These are phyloP conservation scores for Syngnathus rostellatus DNA, from an alignment of 2,797 vertebrate species.

Conservation along the genomic window DNA sequence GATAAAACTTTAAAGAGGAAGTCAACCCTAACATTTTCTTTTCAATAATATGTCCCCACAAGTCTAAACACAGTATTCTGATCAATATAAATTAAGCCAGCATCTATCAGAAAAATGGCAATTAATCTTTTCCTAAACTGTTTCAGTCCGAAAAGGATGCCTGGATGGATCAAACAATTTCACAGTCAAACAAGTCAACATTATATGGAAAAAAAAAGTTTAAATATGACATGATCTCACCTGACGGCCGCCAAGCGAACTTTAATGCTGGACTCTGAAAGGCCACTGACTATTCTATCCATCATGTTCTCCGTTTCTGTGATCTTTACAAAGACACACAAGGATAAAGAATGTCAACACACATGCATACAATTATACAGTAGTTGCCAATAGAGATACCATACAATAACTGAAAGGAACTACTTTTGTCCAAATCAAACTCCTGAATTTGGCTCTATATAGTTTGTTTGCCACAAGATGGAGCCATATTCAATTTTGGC, in stretches of 20 bases:
- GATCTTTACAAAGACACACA: constrained; percentile 67
- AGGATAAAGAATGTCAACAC: not conserved
- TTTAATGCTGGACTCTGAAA: constrained; percentile 97
- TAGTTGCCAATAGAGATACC: not conserved
- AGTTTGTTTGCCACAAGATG: not conserved
- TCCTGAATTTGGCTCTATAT: too few relatives aligned
- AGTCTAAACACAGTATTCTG: too few relatives aligned
- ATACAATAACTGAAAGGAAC: not conserved
- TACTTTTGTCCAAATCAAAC: not conserved
- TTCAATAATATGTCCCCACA: too few relatives aligned
- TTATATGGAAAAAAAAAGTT: not conserved
- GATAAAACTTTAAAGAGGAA: too few relatives aligned
- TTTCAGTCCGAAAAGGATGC: too few relatives aligned
- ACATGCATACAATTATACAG: not conserved
- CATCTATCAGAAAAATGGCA: too few relatives aligned
- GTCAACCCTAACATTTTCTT: too few relatives aligned
- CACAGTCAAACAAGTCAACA: too few relatives aligned
- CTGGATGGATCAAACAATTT: too few relatives aligned
- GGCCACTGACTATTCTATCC: constrained; percentile 97
- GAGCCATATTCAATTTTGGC: not conserved
- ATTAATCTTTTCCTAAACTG: too few relatives aligned
- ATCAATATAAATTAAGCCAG: too few relatives aligned
- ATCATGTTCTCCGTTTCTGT: constrained; percentile 99
- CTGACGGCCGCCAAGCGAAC: constrained; percentile 97
- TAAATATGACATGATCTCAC: constrained; percentile 53